These are phyloP conservation scores for Psilanteris sp. DNA, from an alignment of 1,140 invertebrate genomes.

Conservation along the genomic window DNA sequence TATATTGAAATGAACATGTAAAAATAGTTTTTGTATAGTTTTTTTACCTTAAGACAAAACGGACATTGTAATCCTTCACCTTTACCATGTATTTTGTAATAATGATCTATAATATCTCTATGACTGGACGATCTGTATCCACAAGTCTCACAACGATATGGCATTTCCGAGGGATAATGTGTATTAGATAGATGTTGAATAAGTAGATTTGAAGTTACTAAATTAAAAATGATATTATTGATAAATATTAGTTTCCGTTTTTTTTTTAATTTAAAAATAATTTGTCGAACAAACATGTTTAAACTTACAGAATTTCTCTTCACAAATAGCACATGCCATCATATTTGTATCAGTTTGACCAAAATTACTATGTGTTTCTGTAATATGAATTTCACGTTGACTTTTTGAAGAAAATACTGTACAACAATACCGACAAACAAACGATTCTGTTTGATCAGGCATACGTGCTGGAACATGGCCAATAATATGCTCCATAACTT, in stretches of 20 bases:
- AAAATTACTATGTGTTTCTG: conserved; percentile 76
- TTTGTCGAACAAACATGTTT: background rate
- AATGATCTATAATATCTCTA: conserved; percentile 87
- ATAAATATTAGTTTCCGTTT: no score
- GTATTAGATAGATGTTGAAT: conserved; percentile 87
- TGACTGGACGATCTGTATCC: conserved; percentile 87
- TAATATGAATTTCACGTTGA: conserved; percentile 74
- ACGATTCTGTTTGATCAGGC: conserved; percentile 71
- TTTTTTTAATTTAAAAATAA: no score
- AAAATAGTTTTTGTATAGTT: no score
- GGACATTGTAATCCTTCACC: conserved; percentile 85
- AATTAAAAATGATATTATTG: background rate
- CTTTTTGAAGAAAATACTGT: conserved; percentile 75
- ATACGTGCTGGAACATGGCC: conserved; percentile 81
- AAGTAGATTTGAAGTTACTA: conserved; percentile 78
- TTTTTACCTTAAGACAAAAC: conserved; percentile 86
- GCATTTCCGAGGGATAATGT: conserved; percentile 88
- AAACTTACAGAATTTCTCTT: conserved; percentile 79
- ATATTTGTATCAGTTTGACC: conserved; percentile 74
- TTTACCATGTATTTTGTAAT: conserved; percentile 83
- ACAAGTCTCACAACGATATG: conserved; percentile 88
- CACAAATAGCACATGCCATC: conserved; percentile 86
- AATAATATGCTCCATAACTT: conserved; percentile 86
- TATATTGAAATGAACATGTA: no score
- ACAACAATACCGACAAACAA: conserved; percentile 77